Evolutionary conservation across 2,888 invertebrate genomes (phyloP).

Genomic region (Rhyacophila evoluta): DNA sequence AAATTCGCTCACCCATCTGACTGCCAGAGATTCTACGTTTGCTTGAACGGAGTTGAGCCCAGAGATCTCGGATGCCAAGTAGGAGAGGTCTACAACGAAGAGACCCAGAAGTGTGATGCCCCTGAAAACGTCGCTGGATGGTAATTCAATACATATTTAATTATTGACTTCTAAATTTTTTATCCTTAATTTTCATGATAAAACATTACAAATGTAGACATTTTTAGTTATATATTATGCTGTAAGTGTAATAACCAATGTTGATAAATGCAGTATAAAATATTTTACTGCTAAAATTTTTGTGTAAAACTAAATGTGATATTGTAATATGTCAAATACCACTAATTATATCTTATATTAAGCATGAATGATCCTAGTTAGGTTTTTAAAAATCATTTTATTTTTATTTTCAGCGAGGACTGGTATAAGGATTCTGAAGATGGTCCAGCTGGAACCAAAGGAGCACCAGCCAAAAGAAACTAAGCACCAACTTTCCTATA

Average conservation of each 20-base stretch:
- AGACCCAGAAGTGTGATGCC: constrained; percentile 85
- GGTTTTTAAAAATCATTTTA: constrained; percentile 53
- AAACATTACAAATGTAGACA: too few species aligned
- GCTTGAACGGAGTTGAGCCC: constrained; percentile 87
- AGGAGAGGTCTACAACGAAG: constrained; percentile 93
- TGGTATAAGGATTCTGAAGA: constrained; percentile 89
- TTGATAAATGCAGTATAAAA: too few species aligned
- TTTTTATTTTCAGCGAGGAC: constrained; percentile 76
- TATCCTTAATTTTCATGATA: too few species aligned
- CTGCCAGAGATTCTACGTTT: constrained; percentile 93
- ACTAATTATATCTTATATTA: too few species aligned
- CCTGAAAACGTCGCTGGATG: constrained; percentile 93
- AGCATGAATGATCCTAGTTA: too few species aligned
- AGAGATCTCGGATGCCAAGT: constrained; percentile 87
- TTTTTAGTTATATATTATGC: too few species aligned
- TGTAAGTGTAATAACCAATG: too few species aligned
- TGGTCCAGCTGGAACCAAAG: constrained; percentile 60
- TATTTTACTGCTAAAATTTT: too few species aligned
- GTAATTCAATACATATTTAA: too few species aligned
- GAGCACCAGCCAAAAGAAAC: constrained; percentile 64
- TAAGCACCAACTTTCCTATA: constrained; percentile 42
- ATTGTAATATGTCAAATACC: too few species aligned
- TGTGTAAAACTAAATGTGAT: too few species aligned
- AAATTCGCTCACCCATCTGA: constrained; percentile 88
- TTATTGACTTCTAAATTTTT: too few species aligned